These are phyloP conservation scores for Varecia variegata DNA, from an alignment of 2,797 vertebrate species.

Conservation along the genomic window DNA sequence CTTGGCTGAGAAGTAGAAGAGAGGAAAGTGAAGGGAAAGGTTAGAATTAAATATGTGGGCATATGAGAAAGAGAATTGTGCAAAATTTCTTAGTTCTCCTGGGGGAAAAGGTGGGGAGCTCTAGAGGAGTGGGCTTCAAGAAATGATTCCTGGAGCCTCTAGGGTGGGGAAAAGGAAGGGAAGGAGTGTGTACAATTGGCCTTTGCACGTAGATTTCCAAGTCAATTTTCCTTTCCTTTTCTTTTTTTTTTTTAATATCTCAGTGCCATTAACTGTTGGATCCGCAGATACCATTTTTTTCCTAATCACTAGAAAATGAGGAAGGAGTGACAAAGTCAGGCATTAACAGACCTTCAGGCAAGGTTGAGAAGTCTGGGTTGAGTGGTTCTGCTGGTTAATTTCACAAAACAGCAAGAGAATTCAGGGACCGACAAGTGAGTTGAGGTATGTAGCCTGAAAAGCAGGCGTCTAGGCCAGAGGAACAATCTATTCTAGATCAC, in stretches of 20 bases:
- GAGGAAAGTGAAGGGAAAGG: neutral
- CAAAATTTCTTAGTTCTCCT: neutral
- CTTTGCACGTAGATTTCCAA: neutral
- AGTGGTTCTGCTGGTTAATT: neutral
- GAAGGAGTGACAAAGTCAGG: neutral
- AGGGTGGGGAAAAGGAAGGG: neutral
- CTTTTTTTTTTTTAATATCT: neutral
- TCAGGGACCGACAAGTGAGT: neutral
- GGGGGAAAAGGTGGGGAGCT: accelerated
- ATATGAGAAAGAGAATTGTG: neutral
- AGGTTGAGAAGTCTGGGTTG: neutral
- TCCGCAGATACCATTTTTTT: neutral
- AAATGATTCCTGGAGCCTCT: neutral
- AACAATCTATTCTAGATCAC: neutral
- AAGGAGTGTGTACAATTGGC: too few relatives aligned
- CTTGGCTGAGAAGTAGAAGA: neutral
- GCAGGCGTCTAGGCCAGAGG: neutral
- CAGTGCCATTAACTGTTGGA: neutral
- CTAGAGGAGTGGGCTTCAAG: neutral
- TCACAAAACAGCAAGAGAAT: neutral
- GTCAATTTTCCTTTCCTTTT: neutral
- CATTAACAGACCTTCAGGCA: neutral
- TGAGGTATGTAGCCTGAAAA: neutral
- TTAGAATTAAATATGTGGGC: neutral
- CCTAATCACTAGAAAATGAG: neutral